phyloP scores from a whole-genome alignment of 2,113 vertebrate genomes.

The Tychaedon coryphoeus region DNA sequence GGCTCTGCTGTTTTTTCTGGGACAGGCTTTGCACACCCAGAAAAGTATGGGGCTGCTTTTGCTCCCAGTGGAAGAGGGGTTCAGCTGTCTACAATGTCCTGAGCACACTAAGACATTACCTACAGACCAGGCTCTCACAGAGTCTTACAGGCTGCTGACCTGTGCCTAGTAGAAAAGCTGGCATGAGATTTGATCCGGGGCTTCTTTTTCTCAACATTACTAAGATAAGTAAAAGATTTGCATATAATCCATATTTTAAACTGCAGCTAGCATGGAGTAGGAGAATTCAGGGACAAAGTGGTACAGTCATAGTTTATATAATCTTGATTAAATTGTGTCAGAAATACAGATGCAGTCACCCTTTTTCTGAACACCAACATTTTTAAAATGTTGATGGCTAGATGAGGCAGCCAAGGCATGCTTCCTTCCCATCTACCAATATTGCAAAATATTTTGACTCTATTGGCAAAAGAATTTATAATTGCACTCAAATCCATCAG shows the following conservation, averaged over 20 bases:
- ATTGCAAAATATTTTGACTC: background rate
- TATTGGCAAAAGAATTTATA: background rate
- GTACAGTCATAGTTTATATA: background rate
- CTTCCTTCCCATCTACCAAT: background rate
- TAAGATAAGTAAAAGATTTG: background rate
- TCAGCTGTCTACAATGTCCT: background rate
- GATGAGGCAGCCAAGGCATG: background rate
- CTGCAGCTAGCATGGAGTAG: rapidly evolving
- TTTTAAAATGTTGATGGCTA: background rate
- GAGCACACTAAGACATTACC: background rate
- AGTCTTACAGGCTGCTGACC: background rate
- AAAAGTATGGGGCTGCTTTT: background rate
- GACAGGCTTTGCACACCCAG: background rate
- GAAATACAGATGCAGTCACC: background rate
- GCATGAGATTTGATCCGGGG: background rate
- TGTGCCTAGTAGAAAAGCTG: background rate
- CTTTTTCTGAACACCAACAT: background rate
- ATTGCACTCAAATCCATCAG: background rate
- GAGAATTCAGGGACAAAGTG: background rate
- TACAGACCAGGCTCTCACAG: background rate
- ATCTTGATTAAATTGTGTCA: background rate
- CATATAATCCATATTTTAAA: background rate
- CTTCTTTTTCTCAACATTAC: background rate
- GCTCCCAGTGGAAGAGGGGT: background rate
- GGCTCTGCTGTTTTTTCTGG: background rate